Percentiles rank a stretch among this genome's conserved stretches.
phyloP scores from a whole-genome alignment of 2,888 invertebrate genomes.

The Tubulanus polymorphus region DNA sequence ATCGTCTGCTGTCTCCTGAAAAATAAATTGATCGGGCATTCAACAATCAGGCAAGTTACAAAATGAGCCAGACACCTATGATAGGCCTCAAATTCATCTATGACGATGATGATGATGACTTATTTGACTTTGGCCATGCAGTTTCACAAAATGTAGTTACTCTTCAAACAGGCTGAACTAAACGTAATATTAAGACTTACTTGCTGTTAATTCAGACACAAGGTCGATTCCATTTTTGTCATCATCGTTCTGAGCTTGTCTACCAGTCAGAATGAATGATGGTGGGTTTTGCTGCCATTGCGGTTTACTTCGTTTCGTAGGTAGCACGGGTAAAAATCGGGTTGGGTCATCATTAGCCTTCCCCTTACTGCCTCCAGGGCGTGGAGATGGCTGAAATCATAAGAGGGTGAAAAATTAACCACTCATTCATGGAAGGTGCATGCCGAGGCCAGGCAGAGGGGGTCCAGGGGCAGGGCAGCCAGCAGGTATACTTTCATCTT shows the following conservation, averaged over 20 bases:
- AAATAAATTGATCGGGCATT: too few species aligned
- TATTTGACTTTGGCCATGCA: too few species aligned
- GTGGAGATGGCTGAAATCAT: constrained; percentile 25
- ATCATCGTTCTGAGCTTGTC: constrained; percentile 29
- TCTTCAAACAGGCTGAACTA: too few species aligned
- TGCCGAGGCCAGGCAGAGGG: too few species aligned
- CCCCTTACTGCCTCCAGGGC: constrained; percentile 37
- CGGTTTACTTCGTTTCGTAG: constrained; percentile 47
- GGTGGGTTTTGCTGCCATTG: constrained; percentile 49
- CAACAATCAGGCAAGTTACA: too few species aligned
- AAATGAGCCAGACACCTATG: too few species aligned
- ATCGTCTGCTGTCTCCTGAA: constrained; percentile 39
- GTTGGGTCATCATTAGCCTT: constrained; percentile 48
- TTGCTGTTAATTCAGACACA: constrained; percentile 44
- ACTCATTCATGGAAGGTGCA: not conserved
- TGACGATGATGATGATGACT: too few species aligned
- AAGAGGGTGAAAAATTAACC: not conserved
- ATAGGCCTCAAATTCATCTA: too few species aligned
- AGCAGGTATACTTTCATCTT: too few species aligned
- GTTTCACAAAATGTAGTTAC: too few species aligned
- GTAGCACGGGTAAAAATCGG: constrained; percentile 50
- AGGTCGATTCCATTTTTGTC: constrained; percentile 40
- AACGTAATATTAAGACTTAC: constrained; percentile 39
- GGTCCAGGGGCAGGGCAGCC: too few species aligned
- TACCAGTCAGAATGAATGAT: constrained; percentile 43